phyloP scores from a whole-genome alignment of 2,888 invertebrate genomes.

The Smittia sp. region DNA sequence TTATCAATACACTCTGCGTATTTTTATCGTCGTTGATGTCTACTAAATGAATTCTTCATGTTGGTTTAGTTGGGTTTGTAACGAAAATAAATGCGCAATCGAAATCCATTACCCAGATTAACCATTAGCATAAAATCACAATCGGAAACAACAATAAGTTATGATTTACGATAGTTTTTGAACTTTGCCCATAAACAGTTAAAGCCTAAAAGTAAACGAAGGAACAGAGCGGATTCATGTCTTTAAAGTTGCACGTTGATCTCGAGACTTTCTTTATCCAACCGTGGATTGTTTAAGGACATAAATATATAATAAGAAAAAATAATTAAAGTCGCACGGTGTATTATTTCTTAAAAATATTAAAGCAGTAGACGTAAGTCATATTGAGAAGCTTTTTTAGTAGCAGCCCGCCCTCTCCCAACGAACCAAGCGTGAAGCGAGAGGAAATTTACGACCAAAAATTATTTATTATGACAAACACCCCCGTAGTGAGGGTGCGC shows the following conservation, averaged over 20 bases:
- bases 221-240: not conserved
- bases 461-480: slow-evolving; percentile 35
- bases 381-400: not conserved
- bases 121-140: not conserved
- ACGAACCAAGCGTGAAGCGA: not conserved
- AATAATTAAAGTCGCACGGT: not conserved
- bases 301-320: no score
- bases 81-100: no score
- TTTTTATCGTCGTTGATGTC: no score
- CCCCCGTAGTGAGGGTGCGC: slow-evolving; percentile 13
- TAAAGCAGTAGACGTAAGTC: not conserved
- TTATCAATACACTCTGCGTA: no score
- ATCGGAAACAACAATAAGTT: not conserved
- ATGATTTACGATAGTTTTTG: not conserved
- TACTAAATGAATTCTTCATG: no score
- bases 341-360: slow-evolving; percentile 2
- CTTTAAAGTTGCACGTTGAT: no score
- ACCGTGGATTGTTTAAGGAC: no score
- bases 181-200: no score
- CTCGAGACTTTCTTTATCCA: no score
- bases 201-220: no score
- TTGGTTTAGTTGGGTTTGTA: no score
- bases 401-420: not conserved
- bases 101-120: slow-evolving; percentile 1
- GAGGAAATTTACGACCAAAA: slow-evolving; percentile 23